Conservation (phyloP, 92 coral and sea anemone species). For the Virgularia gustaviana region DNA sequence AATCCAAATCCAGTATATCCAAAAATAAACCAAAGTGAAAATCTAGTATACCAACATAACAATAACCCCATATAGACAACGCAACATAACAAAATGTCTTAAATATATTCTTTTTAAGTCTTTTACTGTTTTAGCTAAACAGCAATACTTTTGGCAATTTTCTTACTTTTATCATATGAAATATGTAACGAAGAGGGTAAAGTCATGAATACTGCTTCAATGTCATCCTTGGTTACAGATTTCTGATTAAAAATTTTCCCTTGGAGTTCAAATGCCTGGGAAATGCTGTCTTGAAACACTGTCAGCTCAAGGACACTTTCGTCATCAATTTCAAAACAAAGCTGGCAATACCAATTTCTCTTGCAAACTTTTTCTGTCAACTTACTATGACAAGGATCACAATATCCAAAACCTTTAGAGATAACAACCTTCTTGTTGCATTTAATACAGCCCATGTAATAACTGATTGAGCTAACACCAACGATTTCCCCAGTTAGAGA, state of each 20-base stretch:
- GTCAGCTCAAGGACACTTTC: constrained; percentile 10
- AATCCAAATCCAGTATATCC: no score
- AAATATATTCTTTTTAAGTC: no score
- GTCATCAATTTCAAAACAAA: constrained; percentile 4
- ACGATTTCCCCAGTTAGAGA: constrained; percentile 23
- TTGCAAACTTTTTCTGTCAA: constrained; percentile 26
- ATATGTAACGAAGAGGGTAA: neutral
- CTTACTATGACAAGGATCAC: constrained; percentile 31
- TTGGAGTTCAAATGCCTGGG: neutral
- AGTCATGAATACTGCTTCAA: neutral
- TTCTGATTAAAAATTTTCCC: neutral
- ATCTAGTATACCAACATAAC: no score
- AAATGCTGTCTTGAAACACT: constrained; percentile 17
- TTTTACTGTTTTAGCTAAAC: no score
- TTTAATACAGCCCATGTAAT: constrained; percentile 27
- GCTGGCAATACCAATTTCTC: constrained; percentile 28
- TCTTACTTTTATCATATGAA: neutral
- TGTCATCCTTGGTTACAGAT: neutral
- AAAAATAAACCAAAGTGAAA: no score
- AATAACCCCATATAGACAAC: no score
- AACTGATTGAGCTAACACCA: constrained; percentile 21
- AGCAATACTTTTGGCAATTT: constrained; percentile 12
- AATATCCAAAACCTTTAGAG: constrained; percentile 1
- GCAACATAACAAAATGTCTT: no score
- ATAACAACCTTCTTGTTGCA: constrained; percentile 35